Conservation (phyloP, 2,113 vertebrate species). For the Vicugna pacos region DNA sequence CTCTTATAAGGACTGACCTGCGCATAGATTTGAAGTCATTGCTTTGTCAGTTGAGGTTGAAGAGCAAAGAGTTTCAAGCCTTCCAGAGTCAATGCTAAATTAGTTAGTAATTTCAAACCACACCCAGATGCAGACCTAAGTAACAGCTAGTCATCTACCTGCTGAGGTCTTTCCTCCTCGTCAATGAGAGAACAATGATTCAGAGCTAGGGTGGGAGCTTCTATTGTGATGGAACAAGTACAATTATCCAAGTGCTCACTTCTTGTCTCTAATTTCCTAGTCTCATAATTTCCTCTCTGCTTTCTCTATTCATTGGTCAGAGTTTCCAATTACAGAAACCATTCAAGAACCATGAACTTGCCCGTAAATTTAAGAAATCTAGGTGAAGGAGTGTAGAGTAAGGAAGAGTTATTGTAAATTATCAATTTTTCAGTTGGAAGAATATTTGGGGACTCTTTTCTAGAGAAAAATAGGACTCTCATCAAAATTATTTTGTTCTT, state of each 20-base stretch:
- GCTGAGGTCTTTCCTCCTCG: neutral
- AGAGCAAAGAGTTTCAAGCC: slow-evolving; percentile 19
- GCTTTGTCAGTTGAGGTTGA: slow-evolving; percentile 36
- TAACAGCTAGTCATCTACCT: neutral
- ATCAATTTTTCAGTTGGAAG: slow-evolving; percentile 18
- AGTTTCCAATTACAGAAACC: neutral
- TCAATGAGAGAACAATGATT: neutral
- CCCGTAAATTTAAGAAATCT: neutral
- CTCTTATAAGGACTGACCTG: slow-evolving; percentile 50
- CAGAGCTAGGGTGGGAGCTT: neutral
- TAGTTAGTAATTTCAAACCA: slow-evolving; percentile 28
- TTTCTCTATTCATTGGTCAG: neutral
- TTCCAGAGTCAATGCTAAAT: neutral
- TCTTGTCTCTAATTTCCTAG: neutral
- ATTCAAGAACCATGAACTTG: neutral
- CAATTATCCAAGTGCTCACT: neutral
- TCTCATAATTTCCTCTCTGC: neutral
- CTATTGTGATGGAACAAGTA: neutral
- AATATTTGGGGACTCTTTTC: slow-evolving; percentile 2
- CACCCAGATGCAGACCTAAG: neutral
- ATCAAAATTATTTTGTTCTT: neutral
- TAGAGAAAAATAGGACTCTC: neutral
- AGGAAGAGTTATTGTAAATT: neutral
- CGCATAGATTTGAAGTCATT: slow-evolving; percentile 38
- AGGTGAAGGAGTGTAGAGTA: neutral